Base-by-base conservation (phyloP, 2,113 vertebrate genomes). In the Oncorhynchus mykiss region DNA sequence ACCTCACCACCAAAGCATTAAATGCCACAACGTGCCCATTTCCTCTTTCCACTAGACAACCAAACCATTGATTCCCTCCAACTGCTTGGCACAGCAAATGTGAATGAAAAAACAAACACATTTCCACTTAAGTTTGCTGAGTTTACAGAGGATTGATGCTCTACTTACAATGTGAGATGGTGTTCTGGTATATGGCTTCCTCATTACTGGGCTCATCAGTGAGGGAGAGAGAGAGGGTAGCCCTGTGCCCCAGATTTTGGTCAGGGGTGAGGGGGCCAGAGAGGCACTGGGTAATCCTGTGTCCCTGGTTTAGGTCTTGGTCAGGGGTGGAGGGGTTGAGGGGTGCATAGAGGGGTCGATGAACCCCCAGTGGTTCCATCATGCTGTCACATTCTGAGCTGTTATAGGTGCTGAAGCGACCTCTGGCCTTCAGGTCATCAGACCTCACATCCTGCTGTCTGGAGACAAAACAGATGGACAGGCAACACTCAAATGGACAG, bases 391-490 rank as follows among this genome's bases (percentile, higher is more conserved):
- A 62, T 2, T 59, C 12, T 2, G 76, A 73, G 81, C 8, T 11
- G 78, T 54, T 5, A 2, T 67, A 69, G 9, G 4, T 3, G 66
- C 67, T 75, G 71, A 71, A 82, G 64, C 39, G 29, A 3, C n/a
- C 5, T 34, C 73, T 74, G 9, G 80, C 77, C 68, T 14, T 71
- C 70, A 86, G 79, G 27, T 84, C 79, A 18, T 54, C 51, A 54
- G 51, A 18, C 16, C 24, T 62, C 27, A 64, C 72, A 3, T 84
- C 75, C 11, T n/a, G 59, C 8, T n/a, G 59, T 22, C 84, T 85
- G 72, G 67, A 27, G 39, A 31, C 25, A 57, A 3, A 76, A 6
- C 75, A n/a, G 25, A 45, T 0, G 8, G 39, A 12, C 20, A 69
- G 29, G 27, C n/a, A 64, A 18, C n/a, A 22, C 2, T 64, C 24